phyloP scores from a whole-genome alignment of 2,888 invertebrate genomes.

The Stenodera caucasica region DNA sequence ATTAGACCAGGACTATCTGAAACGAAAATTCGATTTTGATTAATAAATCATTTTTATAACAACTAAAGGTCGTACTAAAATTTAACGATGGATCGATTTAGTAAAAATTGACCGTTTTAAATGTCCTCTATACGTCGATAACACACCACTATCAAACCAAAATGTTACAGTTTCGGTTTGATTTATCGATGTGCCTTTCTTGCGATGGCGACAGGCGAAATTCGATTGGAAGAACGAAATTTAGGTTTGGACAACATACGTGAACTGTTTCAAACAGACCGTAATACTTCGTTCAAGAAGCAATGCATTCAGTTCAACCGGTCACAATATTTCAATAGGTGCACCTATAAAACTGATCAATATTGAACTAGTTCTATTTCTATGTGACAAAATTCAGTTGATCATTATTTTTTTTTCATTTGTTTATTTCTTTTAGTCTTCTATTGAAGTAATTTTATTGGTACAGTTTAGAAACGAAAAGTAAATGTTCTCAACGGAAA shows the following conservation, averaged over 20 bases:
- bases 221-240: constrained; percentile 22
- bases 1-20: too few relatives aligned
- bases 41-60: not conserved
- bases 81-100: constrained; percentile 1
- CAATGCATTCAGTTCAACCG: constrained; percentile 9
- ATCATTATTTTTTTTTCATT: not conserved
- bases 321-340: constrained; percentile 4
- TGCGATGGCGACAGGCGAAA: constrained; percentile 22
- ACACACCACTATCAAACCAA: constrained; percentile 23
- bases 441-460: constrained; percentile 11
- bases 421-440: not conserved
- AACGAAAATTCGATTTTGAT: too few relatives aligned
- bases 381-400: not conserved
- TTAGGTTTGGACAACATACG: constrained; percentile 22
- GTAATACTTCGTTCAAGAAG: constrained; percentile 16
- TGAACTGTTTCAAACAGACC: constrained; percentile 20
- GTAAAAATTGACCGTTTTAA: constrained; percentile 6
- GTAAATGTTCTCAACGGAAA: constrained; percentile 12
- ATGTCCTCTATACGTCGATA: constrained; percentile 11
- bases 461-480: constrained; percentile 1
- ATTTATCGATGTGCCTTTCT: constrained; percentile 25
- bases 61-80: not conserved
- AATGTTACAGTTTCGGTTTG: constrained; percentile 25
- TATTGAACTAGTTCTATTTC: not conserved
- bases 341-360: not conserved